Evolutionary conservation across 2,888 invertebrate genomes (phyloP).

Genomic region (Volucella bombylans): DNA sequence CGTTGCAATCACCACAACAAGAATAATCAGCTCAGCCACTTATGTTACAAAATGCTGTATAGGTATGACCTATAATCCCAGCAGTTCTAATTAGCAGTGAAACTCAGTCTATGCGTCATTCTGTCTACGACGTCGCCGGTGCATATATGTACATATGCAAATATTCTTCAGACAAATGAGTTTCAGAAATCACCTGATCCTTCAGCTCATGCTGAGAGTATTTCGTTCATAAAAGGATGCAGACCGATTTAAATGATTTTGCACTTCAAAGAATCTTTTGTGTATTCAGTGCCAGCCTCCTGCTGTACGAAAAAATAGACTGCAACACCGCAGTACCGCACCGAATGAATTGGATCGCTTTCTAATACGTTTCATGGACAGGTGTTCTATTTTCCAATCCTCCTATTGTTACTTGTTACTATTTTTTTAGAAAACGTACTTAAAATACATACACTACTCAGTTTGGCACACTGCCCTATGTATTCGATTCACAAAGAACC

Average conservation of each 20-base stretch:
- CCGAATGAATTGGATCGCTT: slow-evolving; percentile 46
- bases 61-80: no score
- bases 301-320: slow-evolving; percentile 38
- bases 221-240: slow-evolving; percentile 40
- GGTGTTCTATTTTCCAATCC: slow-evolving; percentile 51
- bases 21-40: no score
- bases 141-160: no score
- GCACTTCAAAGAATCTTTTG: slow-evolving; percentile 38
- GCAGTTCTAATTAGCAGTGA: no score
- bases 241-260: slow-evolving; percentile 44
- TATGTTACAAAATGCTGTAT: no score
- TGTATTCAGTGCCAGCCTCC: slow-evolving; percentile 44
- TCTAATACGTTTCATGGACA: slow-evolving; percentile 57
- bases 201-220: slow-evolving; percentile 52
- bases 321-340: slow-evolving; percentile 50
- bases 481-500: neutral
- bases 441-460: neutral
- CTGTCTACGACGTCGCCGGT: no score
- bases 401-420: slow-evolving; percentile 8
- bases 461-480: slow-evolving; percentile 25
- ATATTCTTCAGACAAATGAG: no score
- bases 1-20: no score
- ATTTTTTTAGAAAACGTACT: slow-evolving; percentile 17
- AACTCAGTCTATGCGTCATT: no score
- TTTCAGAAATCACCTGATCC: slow-evolving; percentile 42